Evolutionary conservation across 2,113 vertebrate genomes (phyloP), one percentile per base, ranked within the genome.

Genomic region (Trinectes maculatus): DNA sequence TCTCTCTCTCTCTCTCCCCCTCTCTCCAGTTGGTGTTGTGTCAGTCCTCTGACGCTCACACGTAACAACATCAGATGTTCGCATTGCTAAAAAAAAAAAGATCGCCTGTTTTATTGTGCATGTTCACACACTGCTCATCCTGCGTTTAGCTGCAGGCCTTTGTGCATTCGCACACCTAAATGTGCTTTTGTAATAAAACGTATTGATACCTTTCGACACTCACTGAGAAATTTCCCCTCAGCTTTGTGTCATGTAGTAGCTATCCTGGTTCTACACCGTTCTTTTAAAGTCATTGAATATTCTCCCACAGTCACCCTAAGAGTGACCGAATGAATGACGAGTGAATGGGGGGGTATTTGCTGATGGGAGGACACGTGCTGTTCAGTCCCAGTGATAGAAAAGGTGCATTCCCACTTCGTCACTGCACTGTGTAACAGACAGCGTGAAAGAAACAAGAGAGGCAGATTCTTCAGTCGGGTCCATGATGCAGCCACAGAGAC

Each of bases 401-500:
- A 79, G 71, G 78, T 84, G 58, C 36, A 40, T 79, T 83, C 63
- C 68, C 66, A 44, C 51, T 69, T 59, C 15, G 61, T 22, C 21
- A 26, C 56, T 56, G 34, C 44, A 16, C 37, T 69, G 59, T 65
- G 7, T 37, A 61, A 52, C 25, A 60, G 33, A 80, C 55, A 59
- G 31, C 51, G 39, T 31, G 54, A 47, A 13, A 63, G 71, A 81
- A 85, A 70, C 37, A 71, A 65, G 43, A 43, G 26, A 68, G 66
- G 43, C 46, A 29, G 18, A 60, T 64, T 81, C 56, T 56, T 28
- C 68, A 22, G 72, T 73, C 57, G 61, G 69, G 55, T 56, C 71
- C 39, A n/a, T 4, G 52, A 83, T 71, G 62, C 28, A 60, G 82
- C 63, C 80, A 79, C 80, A 77, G 83, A 85, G 78, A 74, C 60